Conservation (phyloP, 2,113 vertebrate genomes). For the Saguinus midas region DNA sequence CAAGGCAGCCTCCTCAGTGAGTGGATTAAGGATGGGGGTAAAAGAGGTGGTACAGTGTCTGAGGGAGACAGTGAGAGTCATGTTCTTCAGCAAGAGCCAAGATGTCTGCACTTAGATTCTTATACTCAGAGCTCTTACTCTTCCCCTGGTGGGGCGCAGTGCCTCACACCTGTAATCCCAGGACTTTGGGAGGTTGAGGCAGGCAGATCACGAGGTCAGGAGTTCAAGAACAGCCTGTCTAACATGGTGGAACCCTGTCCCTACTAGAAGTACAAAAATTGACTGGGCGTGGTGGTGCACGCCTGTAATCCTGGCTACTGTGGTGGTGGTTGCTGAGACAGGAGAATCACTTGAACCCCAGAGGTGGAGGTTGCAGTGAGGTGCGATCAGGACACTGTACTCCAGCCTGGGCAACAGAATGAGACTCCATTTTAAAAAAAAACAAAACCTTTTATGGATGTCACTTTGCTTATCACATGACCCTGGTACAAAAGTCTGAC, state of each 20-base stretch:
- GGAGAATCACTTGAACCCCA: not conserved
- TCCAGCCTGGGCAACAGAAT: not conserved
- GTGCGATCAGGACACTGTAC: not conserved
- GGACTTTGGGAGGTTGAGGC: not conserved
- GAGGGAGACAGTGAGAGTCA: not conserved
- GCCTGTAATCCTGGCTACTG: not conserved
- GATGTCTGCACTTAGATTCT: not conserved
- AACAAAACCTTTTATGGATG: not conserved
- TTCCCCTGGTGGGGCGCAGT: not conserved
- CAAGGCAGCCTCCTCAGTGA: conserved; percentile 96
- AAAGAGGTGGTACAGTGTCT: not conserved
- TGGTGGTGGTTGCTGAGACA: not conserved
- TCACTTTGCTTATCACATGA: not conserved
- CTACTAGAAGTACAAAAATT: not conserved
- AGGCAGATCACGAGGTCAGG: not conserved
- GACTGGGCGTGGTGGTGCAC: rapidly evolving
- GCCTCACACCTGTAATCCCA: not conserved
- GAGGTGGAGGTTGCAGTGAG: not conserved
- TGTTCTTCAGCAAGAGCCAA: not conserved
- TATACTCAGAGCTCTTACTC: not conserved
- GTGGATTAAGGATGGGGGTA: conserved; percentile 65
- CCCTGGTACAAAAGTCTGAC: not conserved
- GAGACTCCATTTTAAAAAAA: not conserved
- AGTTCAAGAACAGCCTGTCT: not conserved
- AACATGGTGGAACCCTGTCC: not conserved